These are phyloP conservation scores for Anser brachyrhynchus DNA, from an alignment of 2,113 vertebrate species.

Conservation along the genomic window DNA sequence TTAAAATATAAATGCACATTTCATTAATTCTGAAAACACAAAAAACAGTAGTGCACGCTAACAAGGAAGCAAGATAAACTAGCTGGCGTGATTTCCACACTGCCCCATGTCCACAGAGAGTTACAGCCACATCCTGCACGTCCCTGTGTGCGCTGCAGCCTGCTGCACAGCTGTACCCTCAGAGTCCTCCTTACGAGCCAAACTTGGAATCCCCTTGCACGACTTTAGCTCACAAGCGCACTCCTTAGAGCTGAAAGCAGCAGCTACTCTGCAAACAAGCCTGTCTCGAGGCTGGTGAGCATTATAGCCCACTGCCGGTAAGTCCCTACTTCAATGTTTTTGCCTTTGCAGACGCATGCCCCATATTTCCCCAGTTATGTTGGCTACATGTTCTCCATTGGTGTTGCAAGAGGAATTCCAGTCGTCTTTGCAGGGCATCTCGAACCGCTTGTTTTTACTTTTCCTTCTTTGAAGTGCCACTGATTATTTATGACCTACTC, in stretches of 20 bases:
- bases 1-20: background rate
- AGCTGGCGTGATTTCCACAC: background rate
- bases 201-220: background rate
- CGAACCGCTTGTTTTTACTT: background rate
- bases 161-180: background rate
- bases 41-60: background rate
- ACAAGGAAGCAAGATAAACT: background rate
- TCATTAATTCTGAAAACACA: background rate
- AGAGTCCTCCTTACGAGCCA: background rate
- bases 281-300: background rate
- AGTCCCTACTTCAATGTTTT: background rate
- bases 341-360: background rate
- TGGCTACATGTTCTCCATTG: background rate
- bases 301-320: background rate
- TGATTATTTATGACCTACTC: conserved; percentile 40
- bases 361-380: background rate
- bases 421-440: background rate
- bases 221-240: background rate
- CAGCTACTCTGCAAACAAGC: background rate
- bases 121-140: background rate
- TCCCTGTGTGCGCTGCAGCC: accelerated
- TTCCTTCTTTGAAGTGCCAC: background rate
- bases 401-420: conserved; percentile 23
- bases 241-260: background rate
- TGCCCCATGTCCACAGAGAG: background rate